Evolutionary conservation across 2,888 invertebrate species (phyloP), one percentile per base, ranked within the genome.

Genomic region (Ptilodon capucinus): DNA sequence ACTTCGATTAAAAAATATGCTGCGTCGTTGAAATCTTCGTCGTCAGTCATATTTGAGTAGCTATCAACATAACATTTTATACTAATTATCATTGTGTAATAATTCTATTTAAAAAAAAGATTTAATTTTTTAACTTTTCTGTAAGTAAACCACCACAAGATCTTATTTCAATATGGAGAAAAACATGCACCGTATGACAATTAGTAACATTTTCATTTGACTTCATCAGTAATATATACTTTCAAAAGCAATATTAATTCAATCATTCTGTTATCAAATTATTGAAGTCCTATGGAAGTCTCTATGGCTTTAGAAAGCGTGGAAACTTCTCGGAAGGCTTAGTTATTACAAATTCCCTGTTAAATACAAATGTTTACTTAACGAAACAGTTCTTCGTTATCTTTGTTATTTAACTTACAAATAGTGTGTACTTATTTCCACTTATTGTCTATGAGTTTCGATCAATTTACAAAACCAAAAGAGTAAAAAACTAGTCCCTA

Each of bases 1-100:
- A 95, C 95, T 79, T 94, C 94, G 35, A 94, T 86, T 43, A 92
- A 76, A 64, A 94, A 94, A 70, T 92, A 94, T 11, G 93, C 93
- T 19, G 92, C 90, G 53, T 91, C 88, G 53, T 88, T 92, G 48
- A 87, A 91, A 51, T 86, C 89, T 67, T 87, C 87, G 25, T 82
- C 81, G 40, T 74, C 79, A 4, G 87, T 86, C 23, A 78, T 74
- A 55, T 86, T 89, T 44, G 79, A 60, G 44, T 64, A 80, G 67
- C 86, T 86, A 62, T 46, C 76, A 73, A 51, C 54, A 52, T 43
- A 7, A 16, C 42, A n/a, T 16, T 28, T 36, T n/a, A 18, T 7
- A 14, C 32, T 30, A 21, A 23, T 42, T 34, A 35, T 11, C 28
- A 40, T 41, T 40, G 16, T 32, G 40, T 38, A 40, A n/a, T n/a